phyloP scores from a whole-genome alignment of 2,888 invertebrate genomes.

The Gari tellinella region DNA sequence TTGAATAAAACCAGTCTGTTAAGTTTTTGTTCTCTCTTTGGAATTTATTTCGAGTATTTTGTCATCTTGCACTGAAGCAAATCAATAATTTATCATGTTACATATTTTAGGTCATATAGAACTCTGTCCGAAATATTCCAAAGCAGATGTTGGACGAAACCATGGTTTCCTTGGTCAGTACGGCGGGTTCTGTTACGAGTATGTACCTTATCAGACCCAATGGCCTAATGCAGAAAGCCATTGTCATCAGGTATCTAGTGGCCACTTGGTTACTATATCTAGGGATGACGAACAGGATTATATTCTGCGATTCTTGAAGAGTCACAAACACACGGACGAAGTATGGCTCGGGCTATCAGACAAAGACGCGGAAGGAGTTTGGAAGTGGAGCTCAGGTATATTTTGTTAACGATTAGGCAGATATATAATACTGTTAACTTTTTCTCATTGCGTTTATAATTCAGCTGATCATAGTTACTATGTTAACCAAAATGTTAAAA shows the following conservation, averaged over 20 bases:
- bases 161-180: slow-evolving; percentile 47
- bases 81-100: too few relatives aligned
- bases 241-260: slow-evolving; percentile 22
- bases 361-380: slow-evolving; percentile 29
- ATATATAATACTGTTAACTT: too few relatives aligned
- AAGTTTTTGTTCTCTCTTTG: too few relatives aligned
- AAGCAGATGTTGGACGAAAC: slow-evolving; percentile 18
- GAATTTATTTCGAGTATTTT: too few relatives aligned
- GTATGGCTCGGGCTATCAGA: slow-evolving; percentile 50
- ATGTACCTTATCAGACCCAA: slow-evolving; percentile 31
- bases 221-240: slow-evolving; percentile 48
- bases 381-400: slow-evolving; percentile 48
- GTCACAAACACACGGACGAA: slow-evolving; percentile 20
- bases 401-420: too few relatives aligned
- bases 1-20: too few relatives aligned
- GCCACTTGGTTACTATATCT: slow-evolving; percentile 32
- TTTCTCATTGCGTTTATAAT: too few relatives aligned
- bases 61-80: too few relatives aligned
- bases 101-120: slow-evolving; percentile 41
- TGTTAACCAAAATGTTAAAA: too few relatives aligned
- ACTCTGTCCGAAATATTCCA: slow-evolving; percentile 42
- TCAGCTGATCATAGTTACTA: too few relatives aligned
- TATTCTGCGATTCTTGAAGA: slow-evolving; percentile 27
- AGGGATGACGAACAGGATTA: slow-evolving; percentile 48
- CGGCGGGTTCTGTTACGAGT: slow-evolving; percentile 48